Evolutionary conservation across 1,140 invertebrate species (phyloP), one percentile per base, ranked within the genome.

Genomic region (Portunus trituberculatus): DNA sequence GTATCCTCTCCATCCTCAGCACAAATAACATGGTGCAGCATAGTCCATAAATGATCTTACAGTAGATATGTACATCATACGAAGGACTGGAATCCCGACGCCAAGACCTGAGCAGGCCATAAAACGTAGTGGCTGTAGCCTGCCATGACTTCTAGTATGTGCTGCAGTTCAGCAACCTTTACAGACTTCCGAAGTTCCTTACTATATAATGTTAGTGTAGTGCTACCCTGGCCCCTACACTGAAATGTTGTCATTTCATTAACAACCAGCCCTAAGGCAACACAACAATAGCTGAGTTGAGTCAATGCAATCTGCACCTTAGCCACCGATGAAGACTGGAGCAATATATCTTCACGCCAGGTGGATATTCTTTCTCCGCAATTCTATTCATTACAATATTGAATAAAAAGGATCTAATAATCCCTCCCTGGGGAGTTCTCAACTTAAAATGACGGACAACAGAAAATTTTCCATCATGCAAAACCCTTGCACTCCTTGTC

Each of bases 331-430:
- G 82, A 31, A 28, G 82, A 31, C 4, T 84, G 25, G 6, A 84
- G 4, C 29, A 31, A 28, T 84, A 84, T 84, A 31, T 84, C 82
- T 14, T 76, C n/a, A n/a, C n/a, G n/a, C n/a, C n/a, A n/a, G n/a
- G n/a, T n/a, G n/a, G n/a, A n/a, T n/a, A n/a, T n/a, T 25, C 48
- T 52, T 52, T 10, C 45, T 46, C 52, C 4, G 89, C 89, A 29
- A 91, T 31, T 3, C n/a, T 91, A 59, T 91, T 52, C 0, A 91
- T 48, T 8, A 91, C 20, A 4, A 91, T 28, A 91, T 91, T 91
- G 52, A 91, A 91, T 29, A 91, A 29, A 52, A 46, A 76, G 59
- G 10, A 76, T 76, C 59, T 25, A 12, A 76, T 25, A 25, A 76
- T 25, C 59, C 59, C 59, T 76, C 59, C 59, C 25, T 76, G 59